Percentiles rank a stretch among this genome's conserved stretches.
Conservation (phyloP, 2,888 invertebrate species). For the Ectropis crepuscularia region DNA sequence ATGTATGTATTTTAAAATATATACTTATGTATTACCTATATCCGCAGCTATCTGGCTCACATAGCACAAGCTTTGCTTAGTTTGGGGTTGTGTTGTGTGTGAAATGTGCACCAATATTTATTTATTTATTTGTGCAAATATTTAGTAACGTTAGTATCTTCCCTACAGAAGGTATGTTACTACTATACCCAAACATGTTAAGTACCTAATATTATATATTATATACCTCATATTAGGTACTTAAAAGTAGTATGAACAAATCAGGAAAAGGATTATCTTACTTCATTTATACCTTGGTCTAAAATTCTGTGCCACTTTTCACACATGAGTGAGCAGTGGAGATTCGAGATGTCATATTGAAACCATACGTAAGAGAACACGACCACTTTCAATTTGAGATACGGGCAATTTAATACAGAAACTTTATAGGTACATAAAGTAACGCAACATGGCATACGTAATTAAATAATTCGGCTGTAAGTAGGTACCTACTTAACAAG, state of each 20-base stretch:
- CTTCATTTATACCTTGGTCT: neutral
- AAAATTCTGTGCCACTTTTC: constrained; percentile 3
- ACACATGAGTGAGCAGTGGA: constrained; percentile 15
- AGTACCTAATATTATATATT: too few relatives aligned
- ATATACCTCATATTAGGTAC: neutral
- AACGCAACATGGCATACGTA: constrained; percentile 12
- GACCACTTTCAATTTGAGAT: constrained; percentile 18
- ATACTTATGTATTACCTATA: too few relatives aligned
- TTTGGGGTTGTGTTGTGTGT: too few relatives aligned
- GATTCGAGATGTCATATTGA: constrained; percentile 15
- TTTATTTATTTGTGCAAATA: too few relatives aligned
- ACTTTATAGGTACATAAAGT: constrained; percentile 11
- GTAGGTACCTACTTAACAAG: neutral
- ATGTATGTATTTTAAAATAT: too few relatives aligned
- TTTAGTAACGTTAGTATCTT: too few relatives aligned
- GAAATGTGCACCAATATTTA: too few relatives aligned
- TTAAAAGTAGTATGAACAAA: neutral
- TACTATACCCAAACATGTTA: too few relatives aligned
- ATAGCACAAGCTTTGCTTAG: too few relatives aligned
- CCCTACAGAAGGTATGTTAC: too few relatives aligned
- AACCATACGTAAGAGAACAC: constrained; percentile 5
- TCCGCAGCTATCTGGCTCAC: too few relatives aligned
- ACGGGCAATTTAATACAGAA: constrained; percentile 27
- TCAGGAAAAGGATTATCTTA: constrained; percentile 7
- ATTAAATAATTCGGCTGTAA: neutral